Evolutionary conservation across 1,140 invertebrate genomes (phyloP), one percentile per base, ranked within the genome.

Genomic region (Pemphigus obesinymphae): DNA sequence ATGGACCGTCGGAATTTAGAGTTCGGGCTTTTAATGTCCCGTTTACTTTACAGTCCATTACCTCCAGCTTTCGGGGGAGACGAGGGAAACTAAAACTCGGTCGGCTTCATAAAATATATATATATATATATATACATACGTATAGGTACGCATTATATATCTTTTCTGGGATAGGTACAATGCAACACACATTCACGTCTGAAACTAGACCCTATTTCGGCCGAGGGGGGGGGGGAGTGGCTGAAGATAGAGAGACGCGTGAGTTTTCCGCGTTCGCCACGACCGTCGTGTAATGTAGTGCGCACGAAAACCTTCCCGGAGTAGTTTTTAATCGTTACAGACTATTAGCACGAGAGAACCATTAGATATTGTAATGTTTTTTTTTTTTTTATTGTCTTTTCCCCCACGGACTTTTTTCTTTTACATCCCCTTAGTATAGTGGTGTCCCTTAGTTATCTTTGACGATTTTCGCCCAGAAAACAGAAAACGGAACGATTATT

Each of bases 1-100:
- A 63, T 63, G 53, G 76, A 63, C 76, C 37, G 76, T 61, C 23
- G 37, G 55, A 80, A 80, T 80, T 78, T 78, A 78, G 34, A 78
- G 53, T 37, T 80, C 15, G 23, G 55, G 76, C 76, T 80, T 80
- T 80, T 80, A 80, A 80, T 80, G 76, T 26, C 55, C 29, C 31
- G 76, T 80, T 80, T 80, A 80, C 76, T 80, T 80, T 80, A 80
- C 76, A 34, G 76, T 80, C 76, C 76, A 80, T 80, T 80, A 80
- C 76, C 55, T n/a, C 2, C 63, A 34, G 55, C 20, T 4, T 7
- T 6, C 63, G 23, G n/a, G 17, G 45, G 1, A 29, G 48, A 26
- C 50, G 34, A 13, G 53, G 23, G n/a, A 58, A 61, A 43, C 75
- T 61, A 58, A 76, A 76, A 76, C 50, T 78, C 75, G 55, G 23